Conservation (phyloP, 1,140 invertebrate genomes). For the Papilio polytes region DNA sequence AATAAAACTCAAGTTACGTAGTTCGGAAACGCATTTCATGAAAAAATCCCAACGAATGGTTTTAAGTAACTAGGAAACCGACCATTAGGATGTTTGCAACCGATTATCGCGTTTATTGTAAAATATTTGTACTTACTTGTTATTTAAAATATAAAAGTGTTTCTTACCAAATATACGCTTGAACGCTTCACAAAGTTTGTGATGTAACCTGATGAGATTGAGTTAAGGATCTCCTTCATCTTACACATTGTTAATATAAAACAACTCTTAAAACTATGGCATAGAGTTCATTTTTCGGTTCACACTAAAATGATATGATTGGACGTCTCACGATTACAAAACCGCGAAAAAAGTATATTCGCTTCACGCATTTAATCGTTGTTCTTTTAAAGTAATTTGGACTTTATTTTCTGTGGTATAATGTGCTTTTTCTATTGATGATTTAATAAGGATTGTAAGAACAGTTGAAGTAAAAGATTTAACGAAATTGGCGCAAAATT, state of each 20-base stretch:
- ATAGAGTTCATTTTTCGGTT: not conserved
- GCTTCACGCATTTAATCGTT: not conserved
- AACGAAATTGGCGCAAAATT: not conserved
- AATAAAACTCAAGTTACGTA: too few relatives aligned
- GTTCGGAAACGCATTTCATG: too few relatives aligned
- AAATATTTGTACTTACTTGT: not conserved
- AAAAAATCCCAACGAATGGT: too few relatives aligned
- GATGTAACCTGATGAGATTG: constrained; percentile 57
- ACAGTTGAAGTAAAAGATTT: constrained; percentile 6
- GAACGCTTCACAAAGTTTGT: constrained; percentile 54
- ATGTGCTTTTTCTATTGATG: not conserved
- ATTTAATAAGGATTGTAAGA: not conserved
- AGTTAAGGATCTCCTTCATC: constrained; percentile 54
- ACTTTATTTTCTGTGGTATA: not conserved
- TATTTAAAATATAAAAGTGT: not conserved
- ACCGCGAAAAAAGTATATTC: constrained; percentile 14
- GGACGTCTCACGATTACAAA: constrained; percentile 23
- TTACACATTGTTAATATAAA: constrained; percentile 1
- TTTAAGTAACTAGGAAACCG: too few relatives aligned
- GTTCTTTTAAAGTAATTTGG: not conserved
- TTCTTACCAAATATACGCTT: constrained; percentile 44
- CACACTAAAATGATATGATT: not conserved
- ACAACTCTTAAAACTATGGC: not conserved
- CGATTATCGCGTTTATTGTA: not conserved
- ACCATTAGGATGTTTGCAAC: not conserved